phyloP scores from a whole-genome alignment of 2,797 vertebrate genomes.

The Dicrostonyx torquatus region DNA sequence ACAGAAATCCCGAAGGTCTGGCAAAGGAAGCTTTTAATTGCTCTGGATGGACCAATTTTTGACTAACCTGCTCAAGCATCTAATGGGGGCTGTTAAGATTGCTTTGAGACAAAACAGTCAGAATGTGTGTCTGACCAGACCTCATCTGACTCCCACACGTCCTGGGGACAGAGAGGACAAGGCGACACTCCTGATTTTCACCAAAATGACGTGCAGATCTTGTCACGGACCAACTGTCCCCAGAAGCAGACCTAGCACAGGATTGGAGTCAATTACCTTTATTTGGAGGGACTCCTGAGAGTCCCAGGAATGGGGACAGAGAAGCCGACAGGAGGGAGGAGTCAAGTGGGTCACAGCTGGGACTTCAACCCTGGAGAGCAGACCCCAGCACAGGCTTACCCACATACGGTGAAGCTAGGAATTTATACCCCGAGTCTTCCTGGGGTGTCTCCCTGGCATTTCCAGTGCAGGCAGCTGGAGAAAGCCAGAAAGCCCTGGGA shows the following conservation, averaged over 20 bases:
- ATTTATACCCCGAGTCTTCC: background rate
- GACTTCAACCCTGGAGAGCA: background rate
- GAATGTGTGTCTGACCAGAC: background rate
- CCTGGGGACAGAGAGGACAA: background rate
- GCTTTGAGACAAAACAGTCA: slow-evolving; percentile 52
- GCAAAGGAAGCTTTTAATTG: slow-evolving; percentile 80
- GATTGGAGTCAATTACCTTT: background rate
- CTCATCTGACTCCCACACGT: background rate
- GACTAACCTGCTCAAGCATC: slow-evolving; percentile 74
- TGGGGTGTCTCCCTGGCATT: background rate
- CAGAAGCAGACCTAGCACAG: background rate
- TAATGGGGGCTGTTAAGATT: slow-evolving; percentile 51
- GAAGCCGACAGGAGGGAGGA: background rate
- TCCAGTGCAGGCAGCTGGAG: background rate
- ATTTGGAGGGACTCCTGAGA: background rate
- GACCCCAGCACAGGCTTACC: background rate
- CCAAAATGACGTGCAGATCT: background rate
- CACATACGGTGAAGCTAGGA: background rate
- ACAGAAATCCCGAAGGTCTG: slow-evolving; percentile 74
- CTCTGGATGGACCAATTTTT: slow-evolving; percentile 70
- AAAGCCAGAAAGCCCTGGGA: background rate
- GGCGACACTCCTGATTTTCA: background rate
- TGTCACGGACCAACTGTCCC: background rate
- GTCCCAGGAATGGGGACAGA: background rate
- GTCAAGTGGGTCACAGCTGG: background rate